Evolutionary conservation across 1,140 invertebrate species (phyloP).

Genomic region (Drosophila subobscura): DNA sequence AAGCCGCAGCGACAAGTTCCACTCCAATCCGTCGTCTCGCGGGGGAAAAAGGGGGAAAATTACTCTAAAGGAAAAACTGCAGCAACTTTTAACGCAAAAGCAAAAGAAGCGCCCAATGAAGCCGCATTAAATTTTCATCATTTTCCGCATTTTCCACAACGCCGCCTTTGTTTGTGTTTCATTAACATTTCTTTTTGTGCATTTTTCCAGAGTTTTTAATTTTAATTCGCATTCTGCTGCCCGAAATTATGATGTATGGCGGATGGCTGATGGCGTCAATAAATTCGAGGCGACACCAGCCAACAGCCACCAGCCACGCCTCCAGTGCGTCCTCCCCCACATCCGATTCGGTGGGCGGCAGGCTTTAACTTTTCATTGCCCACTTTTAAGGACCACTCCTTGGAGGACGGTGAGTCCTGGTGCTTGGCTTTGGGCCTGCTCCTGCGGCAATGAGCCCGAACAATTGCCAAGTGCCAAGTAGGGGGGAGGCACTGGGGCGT

Average conservation of each 20-base stretch:
- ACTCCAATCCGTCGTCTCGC: conserved; percentile 1
- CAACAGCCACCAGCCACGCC: not conserved
- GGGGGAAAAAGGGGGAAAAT: conserved; percentile 13
- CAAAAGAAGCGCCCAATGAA: conserved; percentile 23
- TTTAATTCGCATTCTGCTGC: conserved; percentile 17
- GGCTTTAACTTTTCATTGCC: conserved; percentile 44
- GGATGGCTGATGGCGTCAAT: too few species aligned
- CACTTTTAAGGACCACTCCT: conserved; percentile 38
- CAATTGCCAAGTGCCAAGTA: conserved; percentile 37
- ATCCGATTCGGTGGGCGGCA: not conserved
- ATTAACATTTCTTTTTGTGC: conserved; percentile 19
- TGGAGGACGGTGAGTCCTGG: not conserved
- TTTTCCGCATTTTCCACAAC: conserved; percentile 23
- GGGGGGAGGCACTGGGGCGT: conserved; percentile 31
- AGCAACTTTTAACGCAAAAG: conserved; percentile 7
- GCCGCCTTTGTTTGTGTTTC: conserved; percentile 34
- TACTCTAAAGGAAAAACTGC: conserved; percentile 30
- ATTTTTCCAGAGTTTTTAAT: conserved; percentile 12
- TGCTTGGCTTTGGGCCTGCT: conserved; percentile 3
- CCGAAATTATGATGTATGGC: conserved; percentile 1
- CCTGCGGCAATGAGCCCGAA: conserved; percentile 32
- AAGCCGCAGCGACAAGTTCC: conserved; percentile 42
- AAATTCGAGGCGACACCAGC: conserved; percentile 30
- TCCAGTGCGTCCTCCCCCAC: too few species aligned
- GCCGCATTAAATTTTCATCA: conserved; percentile 41